Evolutionary conservation across 2,113 vertebrate species (phyloP), one percentile per base, ranked within the genome.

Genomic region (Dunckerocampus dactyliophorus): DNA sequence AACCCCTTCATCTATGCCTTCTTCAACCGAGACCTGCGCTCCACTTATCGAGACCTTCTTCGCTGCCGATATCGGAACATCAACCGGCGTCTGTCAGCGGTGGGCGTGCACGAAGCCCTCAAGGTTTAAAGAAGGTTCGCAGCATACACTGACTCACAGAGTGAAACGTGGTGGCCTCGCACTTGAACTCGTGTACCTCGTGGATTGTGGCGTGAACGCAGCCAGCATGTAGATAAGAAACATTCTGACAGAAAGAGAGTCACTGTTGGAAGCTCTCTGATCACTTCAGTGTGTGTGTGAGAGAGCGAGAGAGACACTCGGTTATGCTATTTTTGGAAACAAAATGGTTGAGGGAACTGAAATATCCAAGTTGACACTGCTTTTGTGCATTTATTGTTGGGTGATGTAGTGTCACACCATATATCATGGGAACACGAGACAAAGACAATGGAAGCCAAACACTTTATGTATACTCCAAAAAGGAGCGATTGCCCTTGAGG

Each of bases 1-100:
- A 92, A 92, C 75, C 91, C 91, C 22, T 92, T 92, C 68, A 92
- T 92, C 65, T 92, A 92, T 8, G 91, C 91, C 80, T 92, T 92
- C 79, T 92, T 92, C 75, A 92, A 92, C 73, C 86, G 91, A 12
- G 91, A 91, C 79, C 83, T 92, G 71, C 88, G 91, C 59, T 90
- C 91, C 55, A 92, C 91, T 21, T 92, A 92, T 54, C 88, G 86
- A 1, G 89, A 92, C 79, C 83, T 92, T 43, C 84, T 92, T 7
- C 90, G 90, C 28, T 92, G 91, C 52, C 88, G 91, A 14, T 92
- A 91, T 62, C 88, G 91, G 24, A 92, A 92, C 84, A 92, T 92
- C 77, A 92, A 92, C 86, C 85, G 91, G 0, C 70, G 91, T 1
- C 89, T 92, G 16, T 92, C 91, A 2, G 91, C 91, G 7, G 90